phyloP scores from a whole-genome alignment of 1,140 invertebrate species.

The Drosophila grimshawi region DNA sequence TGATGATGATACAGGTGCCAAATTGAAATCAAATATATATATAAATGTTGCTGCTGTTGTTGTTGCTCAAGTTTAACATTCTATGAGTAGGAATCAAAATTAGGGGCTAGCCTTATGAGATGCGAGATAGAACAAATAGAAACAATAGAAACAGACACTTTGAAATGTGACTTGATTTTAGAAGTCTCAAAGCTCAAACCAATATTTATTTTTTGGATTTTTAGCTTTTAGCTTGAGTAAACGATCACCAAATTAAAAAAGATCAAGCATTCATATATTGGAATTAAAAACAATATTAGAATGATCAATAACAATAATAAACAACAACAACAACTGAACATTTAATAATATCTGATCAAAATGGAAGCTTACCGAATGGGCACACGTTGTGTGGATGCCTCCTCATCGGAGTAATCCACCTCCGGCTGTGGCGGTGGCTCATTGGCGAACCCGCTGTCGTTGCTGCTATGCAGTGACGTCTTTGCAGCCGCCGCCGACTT shows the following conservation, averaged over 20 bases:
- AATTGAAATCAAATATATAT: not conserved
- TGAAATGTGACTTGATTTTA: no score
- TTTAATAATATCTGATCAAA: not conserved
- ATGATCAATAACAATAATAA: not conserved
- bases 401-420: conserved; percentile 95
- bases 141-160: no score
- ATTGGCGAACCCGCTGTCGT: conserved; percentile 96
- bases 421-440: conserved; percentile 93
- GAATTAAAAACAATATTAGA: not conserved
- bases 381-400: conserved; percentile 87
- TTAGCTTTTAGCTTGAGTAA: no score
- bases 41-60: not conserved
- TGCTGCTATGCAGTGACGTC: conserved; percentile 94
- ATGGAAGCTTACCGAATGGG: conserved; percentile 89
- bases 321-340: conserved; percentile 9
- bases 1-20: not conserved
- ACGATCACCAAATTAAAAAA: no score
- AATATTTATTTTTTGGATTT: no score
- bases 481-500: conserved; percentile 86
- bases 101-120: no score
- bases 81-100: no score
- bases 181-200: no score
- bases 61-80: not conserved
- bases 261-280: no score
- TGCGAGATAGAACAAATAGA: no score